Percentiles rank a stretch among this genome's conserved stretches.
These are phyloP conservation scores for Amblyraja radiata DNA, from an alignment of 2,797 vertebrate genomes.

Conservation along the genomic window DNA sequence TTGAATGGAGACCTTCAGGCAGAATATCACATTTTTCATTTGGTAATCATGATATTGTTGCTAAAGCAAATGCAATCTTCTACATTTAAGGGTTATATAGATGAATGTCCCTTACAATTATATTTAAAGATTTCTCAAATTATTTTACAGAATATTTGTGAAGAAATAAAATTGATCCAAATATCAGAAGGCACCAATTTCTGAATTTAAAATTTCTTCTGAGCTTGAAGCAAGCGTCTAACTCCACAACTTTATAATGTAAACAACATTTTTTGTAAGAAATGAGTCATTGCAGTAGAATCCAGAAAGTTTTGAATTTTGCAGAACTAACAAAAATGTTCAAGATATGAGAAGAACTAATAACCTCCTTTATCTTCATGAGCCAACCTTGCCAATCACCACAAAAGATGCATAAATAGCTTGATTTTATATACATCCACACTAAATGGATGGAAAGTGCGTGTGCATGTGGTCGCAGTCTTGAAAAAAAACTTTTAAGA, in stretches of 20 bases:
- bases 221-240: neutral
- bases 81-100: neutral
- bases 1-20: neutral
- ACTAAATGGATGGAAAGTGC: neutral
- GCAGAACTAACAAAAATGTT: neutral
- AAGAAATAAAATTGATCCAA: neutral
- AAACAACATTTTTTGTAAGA: conserved; percentile 11
- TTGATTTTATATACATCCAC: neutral
- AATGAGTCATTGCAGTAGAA: conserved; percentile 5
- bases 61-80: too few relatives aligned
- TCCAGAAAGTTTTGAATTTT: neutral
- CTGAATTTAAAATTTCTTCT: neutral
- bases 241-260: neutral
- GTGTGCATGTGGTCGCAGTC: neutral
- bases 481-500: neutral
- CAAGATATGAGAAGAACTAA: neutral
- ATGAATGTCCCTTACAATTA: neutral
- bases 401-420: conserved; percentile 8
- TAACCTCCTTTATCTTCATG: neutral
- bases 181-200: neutral
- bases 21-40: neutral
- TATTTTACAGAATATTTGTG: neutral
- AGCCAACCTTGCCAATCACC: neutral
- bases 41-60: neutral
- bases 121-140: neutral